Percentiles rank a stretch among this genome's conserved stretches.
Conservation (phyloP, 2,888 invertebrate genomes). For the Apamea crenata region DNA sequence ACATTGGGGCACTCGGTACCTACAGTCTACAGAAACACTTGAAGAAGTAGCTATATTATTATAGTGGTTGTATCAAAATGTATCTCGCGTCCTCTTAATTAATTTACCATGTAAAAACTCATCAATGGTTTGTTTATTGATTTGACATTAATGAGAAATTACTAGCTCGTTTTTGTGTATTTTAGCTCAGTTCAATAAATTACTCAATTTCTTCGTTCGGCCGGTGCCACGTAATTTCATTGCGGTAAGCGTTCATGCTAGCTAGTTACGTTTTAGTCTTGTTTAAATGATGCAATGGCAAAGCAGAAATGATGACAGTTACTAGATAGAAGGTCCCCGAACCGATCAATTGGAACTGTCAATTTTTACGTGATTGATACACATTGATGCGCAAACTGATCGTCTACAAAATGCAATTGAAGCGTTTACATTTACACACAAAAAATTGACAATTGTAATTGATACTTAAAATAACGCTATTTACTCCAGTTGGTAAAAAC, state of each 20-base stretch:
- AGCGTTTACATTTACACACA: background rate
- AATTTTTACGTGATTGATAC: background rate
- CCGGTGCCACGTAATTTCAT: background rate
- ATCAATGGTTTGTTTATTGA: slow-evolving; percentile 5
- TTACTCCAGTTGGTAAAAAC: background rate
- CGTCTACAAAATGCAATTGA: background rate
- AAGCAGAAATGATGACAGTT: background rate
- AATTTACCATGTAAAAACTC: slow-evolving; percentile 2
- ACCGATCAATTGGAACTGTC: background rate
- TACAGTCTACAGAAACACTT: background rate
- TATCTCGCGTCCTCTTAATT: background rate
- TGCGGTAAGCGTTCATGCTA: background rate
- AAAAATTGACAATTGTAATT: background rate
- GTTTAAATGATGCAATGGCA: background rate
- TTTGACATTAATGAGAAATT: slow-evolving; percentile 1
- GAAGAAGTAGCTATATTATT: background rate
- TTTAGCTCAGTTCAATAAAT: background rate
- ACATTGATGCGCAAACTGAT: background rate
- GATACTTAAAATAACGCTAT: background rate
- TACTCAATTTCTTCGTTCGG: background rate
- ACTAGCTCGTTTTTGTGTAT: background rate
- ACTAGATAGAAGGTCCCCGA: background rate
- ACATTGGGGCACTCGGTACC: slow-evolving; percentile 6
- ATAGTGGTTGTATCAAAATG: background rate
- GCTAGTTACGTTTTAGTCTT: background rate